Evolutionary conservation across 2,113 vertebrate genomes (phyloP).

Genomic region (Dryoscopus gambensis): DNA sequence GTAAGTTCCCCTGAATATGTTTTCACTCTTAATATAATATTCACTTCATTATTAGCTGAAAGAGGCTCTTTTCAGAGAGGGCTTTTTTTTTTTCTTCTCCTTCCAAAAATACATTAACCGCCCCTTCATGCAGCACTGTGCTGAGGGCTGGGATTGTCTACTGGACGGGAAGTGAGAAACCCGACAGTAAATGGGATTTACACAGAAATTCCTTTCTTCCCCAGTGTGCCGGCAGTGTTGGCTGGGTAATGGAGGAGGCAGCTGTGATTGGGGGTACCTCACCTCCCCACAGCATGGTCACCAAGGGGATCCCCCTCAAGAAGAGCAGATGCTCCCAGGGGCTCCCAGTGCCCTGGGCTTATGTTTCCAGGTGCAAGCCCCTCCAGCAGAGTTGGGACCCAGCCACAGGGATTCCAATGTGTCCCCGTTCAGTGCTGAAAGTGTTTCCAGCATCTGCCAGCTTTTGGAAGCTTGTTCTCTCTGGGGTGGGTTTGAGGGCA

Average conservation of each 20-base stretch:
- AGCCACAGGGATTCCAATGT: background rate
- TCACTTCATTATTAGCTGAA: conserved; percentile 73
- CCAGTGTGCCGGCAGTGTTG: background rate
- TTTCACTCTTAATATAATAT: conserved; percentile 73
- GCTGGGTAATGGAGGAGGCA: background rate
- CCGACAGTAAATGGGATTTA: conserved; percentile 11
- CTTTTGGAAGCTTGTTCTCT: background rate
- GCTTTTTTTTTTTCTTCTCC: background rate
- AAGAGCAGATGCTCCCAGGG: background rate
- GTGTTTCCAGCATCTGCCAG: background rate
- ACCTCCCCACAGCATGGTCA: fast-evolving
- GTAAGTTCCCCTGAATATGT: conserved; percentile 48
- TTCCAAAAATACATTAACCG: conserved; percentile 64
- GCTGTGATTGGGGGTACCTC: background rate
- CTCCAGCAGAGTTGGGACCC: fast-evolving
- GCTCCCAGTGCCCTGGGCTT: background rate
- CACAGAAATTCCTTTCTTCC: conserved; percentile 68
- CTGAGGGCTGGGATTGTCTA: conserved; percentile 62
- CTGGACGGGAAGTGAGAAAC: conserved; percentile 52
- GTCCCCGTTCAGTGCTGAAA: fast-evolving
- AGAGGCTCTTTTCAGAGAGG: conserved; percentile 60
- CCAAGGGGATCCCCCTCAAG: background rate
- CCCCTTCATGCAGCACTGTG: background rate
- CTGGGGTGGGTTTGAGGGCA: background rate
- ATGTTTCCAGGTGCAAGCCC: background rate